Evolutionary conservation across 1,140 invertebrate genomes (phyloP), one percentile per base, ranked within the genome.

Genomic region (Achroia grisella): DNA sequence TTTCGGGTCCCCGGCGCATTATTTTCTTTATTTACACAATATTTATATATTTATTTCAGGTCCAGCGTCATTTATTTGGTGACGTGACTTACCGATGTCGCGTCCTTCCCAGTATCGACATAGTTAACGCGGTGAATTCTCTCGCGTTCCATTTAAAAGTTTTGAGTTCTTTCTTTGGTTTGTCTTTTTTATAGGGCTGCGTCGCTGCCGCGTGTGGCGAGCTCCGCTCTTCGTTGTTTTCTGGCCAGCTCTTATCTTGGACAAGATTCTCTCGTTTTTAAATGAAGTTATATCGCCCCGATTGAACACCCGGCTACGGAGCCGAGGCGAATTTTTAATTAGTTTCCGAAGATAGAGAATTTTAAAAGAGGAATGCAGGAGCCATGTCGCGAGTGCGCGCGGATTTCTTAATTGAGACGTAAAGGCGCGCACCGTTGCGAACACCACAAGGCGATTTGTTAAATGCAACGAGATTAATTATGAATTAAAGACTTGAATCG

Each of bases 241-340:
- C 80, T 81, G 77, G 66, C 75, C 79, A 74, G 70, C 66, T 49
- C 71, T 83, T 83, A 81, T 84, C 80, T 80, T 57, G 55, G 68
- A 84, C 80, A 79, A 82, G 80, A 82, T 84, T 80, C 72, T 23
- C 72, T 77, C 78, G 72, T 81, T 81, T 81, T 80, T 82, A 81
- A 81, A 85, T 85, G 76, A 85, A 85, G 81, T 85, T 85, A 85
- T 85, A 85, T 81, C 73, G 74, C 66, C 72, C 59, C 76, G 77
- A 77, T 84, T 81, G 72, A 77, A 79, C 73, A 78, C 62, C 70
- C 60, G 62, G 56, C 66, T 51, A 71, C 59, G 69, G 61, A 74
- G 78, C 74, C 78, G 81, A 76, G 67, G 75, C 78, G 78, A 82
- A 85, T 85, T 85, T 85, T 81, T 85, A 85, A 85, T 82, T 85